These are phyloP conservation scores for Cassiopea xamachana DNA, from an alignment of 30 jellyfish, hydroid and myxozoan species.

Conservation along the genomic window DNA sequence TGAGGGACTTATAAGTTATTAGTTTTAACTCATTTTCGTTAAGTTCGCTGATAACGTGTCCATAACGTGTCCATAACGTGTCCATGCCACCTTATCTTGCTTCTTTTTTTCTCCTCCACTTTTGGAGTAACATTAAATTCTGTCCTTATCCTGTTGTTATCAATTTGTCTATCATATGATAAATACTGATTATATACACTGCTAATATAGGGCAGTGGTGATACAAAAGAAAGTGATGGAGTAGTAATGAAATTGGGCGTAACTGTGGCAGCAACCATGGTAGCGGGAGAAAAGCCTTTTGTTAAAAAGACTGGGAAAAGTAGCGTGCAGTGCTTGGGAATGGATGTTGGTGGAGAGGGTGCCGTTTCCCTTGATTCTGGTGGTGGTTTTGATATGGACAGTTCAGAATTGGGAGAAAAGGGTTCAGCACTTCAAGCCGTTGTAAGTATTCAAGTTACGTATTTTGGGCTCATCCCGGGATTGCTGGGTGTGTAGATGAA, in stretches of 20 bases:
- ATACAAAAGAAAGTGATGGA: slow-evolving; percentile 34
- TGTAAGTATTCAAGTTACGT: slow-evolving; percentile 10
- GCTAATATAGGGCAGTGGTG: slow-evolving; percentile 58
- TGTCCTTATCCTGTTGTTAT: too few species aligned
- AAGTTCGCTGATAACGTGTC: too few species aligned
- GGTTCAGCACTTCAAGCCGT: slow-evolving; percentile 71
- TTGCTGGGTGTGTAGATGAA: too few species aligned
- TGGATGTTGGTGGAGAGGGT: slow-evolving; percentile 64
- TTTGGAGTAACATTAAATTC: too few species aligned
- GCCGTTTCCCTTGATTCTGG: slow-evolving; percentile 46
- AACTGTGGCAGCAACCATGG: slow-evolving; percentile 74
- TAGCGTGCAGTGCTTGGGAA: slow-evolving; percentile 16
- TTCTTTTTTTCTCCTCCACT: too few species aligned
- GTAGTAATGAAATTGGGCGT: slow-evolving; percentile 18
- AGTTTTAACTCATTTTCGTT: too few species aligned
- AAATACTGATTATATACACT: neutral
- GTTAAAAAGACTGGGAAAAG: slow-evolving; percentile 42
- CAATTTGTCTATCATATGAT: too few species aligned
- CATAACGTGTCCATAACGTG: too few species aligned
- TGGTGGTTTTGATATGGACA: slow-evolving; percentile 60
- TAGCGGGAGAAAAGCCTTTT: slow-evolving; percentile 78
- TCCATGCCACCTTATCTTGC: too few species aligned
- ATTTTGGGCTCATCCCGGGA: neutral
- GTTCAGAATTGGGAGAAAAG: slow-evolving; percentile 26
- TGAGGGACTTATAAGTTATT: too few species aligned